Base-by-base conservation (phyloP, 2,888 invertebrate species). In the Asteroscopus sphinx region DNA sequence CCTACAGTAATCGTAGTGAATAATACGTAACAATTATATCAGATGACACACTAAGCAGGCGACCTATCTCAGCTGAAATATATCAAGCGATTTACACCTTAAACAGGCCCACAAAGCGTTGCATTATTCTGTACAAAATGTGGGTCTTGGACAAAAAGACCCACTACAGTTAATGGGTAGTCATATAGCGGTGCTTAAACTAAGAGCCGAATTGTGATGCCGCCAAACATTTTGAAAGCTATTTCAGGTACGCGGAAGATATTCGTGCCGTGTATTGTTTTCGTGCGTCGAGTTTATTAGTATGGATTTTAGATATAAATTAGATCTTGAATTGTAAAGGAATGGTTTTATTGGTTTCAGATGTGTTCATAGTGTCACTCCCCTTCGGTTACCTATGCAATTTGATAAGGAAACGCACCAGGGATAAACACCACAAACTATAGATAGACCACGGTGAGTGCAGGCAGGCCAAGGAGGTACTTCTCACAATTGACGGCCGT, bases 171-270 rank as follows among this genome's bases (percentile, higher is more conserved):
- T 87, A 87, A 88, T 87, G 82, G 77, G 73, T 59, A 65, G 76
- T 76, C 81, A 79, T 85, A 84, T 80, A 79, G 73, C 72, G 80
- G 82, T 82, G 71, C 82, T 87, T 83, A 79, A 77, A 79, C 77
- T 80, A 80, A 80, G 80, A 82, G 82, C 80, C 66, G 75, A 83
- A 82, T 80, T 82, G 81, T 80, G 68, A 77, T 71, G 73, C 58
- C 59, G 57, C 58, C 62, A 67, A 72, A 75, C 54, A 68, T 59
- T 71, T 69, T 46, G 26, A 55, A 68, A 64, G 64, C 52, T 59
- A 66, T 71, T 67, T 44, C 69, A 49, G 64, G 70, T 64, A 65
- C 52, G 52, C 42, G 45, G 56, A 65, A 61, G 37, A 53, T 39
- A 35, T 47, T 61, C 30, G 26, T 35, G 60, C 36, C n/a, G 45